phyloP scores from a whole-genome alignment of 2,113 vertebrate species.

The Brachionichthys hirsutus region DNA sequence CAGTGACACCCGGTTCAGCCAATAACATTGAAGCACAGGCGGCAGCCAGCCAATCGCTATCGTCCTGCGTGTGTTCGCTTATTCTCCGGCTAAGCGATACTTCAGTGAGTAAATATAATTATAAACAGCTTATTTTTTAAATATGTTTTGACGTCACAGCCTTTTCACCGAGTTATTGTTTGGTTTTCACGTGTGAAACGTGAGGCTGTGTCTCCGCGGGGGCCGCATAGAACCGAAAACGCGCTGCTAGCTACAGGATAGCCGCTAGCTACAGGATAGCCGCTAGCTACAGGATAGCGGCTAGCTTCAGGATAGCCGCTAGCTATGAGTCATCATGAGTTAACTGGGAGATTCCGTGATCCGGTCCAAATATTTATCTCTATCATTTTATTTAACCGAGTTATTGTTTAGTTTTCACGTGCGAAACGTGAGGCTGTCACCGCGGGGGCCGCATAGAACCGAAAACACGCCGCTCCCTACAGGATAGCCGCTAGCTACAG shows the following conservation, averaged over 20 bases:
- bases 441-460: not conserved
- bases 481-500: too few species aligned
- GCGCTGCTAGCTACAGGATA: conserved; percentile 17
- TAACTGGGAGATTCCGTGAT: too few species aligned
- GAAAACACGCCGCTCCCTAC: not conserved
- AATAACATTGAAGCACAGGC: conserved; percentile 35
- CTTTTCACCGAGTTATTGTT: accelerated
- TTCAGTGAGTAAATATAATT: conserved; percentile 52
- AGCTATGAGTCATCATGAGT: too few species aligned
- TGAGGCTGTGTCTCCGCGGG: not conserved
- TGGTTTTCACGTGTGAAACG: not conserved
- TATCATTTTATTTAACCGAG: accelerated
- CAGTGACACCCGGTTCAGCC: conserved; percentile 27
- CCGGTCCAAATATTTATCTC: too few species aligned
- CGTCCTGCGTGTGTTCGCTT: accelerated
- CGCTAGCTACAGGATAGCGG: too few species aligned
- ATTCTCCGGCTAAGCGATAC: conserved; percentile 6
- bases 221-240: not conserved
- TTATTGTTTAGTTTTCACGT: not conserved
- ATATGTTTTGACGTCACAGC: accelerated
- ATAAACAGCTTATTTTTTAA: conserved; percentile 22
- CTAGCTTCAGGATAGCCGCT: too few species aligned
- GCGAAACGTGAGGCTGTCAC: not conserved
- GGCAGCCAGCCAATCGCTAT: conserved; percentile 38
- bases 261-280: too few species aligned